These are phyloP conservation scores for Drosophila vallismaia DNA, from an alignment of 2,888 invertebrate genomes.

Conservation along the genomic window DNA sequence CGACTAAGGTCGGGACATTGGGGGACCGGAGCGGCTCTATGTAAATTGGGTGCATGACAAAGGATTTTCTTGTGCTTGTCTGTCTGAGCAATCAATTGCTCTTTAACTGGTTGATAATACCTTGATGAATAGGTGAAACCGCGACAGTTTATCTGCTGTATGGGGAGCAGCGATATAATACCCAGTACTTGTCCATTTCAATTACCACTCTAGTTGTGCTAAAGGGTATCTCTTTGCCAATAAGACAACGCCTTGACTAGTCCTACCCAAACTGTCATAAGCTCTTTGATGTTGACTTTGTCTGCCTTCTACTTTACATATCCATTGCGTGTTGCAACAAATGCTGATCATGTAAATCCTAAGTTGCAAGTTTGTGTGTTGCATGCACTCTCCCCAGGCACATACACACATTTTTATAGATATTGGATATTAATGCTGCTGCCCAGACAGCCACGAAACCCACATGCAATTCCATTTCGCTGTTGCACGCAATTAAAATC, in stretches of 20 bases:
- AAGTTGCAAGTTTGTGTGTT: constrained; percentile 39
- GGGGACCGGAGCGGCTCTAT: constrained; percentile 14
- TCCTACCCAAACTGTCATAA: constrained; percentile 30
- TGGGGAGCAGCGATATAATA: not conserved
- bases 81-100: constrained; percentile 45
- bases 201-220: not conserved
- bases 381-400: constrained; percentile 13
- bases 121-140: not conserved
- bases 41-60: constrained; percentile 44
- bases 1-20: not conserved
- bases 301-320: not conserved
- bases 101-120: constrained; percentile 42
- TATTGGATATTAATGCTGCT: constrained; percentile 12
- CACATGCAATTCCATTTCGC: constrained; percentile 61
- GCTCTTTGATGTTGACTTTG: constrained; percentile 21
- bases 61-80: constrained; percentile 26
- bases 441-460: constrained; percentile 38
- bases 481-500: constrained; percentile 78
- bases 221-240: not conserved
- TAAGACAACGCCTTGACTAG: not conserved
- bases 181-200: not conserved
- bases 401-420: constrained; percentile 14
- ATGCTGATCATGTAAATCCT: constrained; percentile 49
- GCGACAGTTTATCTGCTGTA: no score
- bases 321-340: constrained; percentile 66